Base-by-base conservation (phyloP, 2,888 invertebrate genomes). In the Hybos culiciformis region DNA sequence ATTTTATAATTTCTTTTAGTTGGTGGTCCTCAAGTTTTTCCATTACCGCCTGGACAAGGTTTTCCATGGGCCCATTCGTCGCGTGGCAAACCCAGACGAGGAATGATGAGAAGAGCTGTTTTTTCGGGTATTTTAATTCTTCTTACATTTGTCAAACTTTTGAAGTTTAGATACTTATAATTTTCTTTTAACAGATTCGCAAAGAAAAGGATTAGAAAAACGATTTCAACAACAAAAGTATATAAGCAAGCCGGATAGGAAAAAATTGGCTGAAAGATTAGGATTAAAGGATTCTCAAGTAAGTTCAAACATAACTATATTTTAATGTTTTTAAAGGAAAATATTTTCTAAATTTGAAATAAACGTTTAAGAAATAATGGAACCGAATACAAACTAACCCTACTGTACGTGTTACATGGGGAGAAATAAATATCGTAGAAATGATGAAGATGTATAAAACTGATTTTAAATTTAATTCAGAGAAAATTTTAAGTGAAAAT, bases 221-320 rank as follows among this genome's bases (percentile, higher is more conserved):
- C 72, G 92, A 60, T 97, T 97, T 70, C 91, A 92, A 65, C 80
- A 91, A 41, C 96, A 96, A 69, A 96, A 96, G 67, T 97, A 97
- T 70, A 97, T 97, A 65, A 93, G 92, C 60, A 97, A 97, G 64
- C 96, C 96, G 1, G 97, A 97, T 66, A 74, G 97, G 64, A 96
- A 94, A 74, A 93, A 94, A 59, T 70, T 97, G 48, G 96, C 97
- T 0, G 93, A 93, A 63, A 90, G 93, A 63, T 73, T 97, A 39
- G 94, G 93, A 9, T 74, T 97, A 11, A 96, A 96, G 62, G 96
- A 97, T 60, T 94, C 94, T 50, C 96, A 96, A 84, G 96, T 94
- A 57, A 70, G 73, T 41, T 6, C 6, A 21, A 14, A 2, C 8
- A 31, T 26, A 12, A 26, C 26, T 26, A 26, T n/a, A n/a, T n/a